These are phyloP conservation scores for Alectoris magna DNA, from an alignment of 2,797 vertebrate species.

Conservation along the genomic window DNA sequence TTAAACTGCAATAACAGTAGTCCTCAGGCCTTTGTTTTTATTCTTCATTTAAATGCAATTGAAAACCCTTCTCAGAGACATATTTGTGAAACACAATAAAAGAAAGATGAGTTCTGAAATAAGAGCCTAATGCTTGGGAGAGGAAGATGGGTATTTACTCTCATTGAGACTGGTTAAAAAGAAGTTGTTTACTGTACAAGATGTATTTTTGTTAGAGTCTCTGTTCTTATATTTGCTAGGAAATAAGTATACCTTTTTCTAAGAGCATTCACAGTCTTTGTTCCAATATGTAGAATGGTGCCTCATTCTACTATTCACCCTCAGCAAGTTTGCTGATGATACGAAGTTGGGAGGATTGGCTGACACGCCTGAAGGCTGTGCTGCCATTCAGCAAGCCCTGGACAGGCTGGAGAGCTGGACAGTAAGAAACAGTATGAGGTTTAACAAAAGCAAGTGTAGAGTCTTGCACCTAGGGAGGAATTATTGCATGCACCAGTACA, in stretches of 20 bases:
- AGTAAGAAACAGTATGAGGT: too few species aligned
- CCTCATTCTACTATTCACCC: too few species aligned
- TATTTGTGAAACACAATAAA: background rate
- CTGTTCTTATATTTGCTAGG: background rate
- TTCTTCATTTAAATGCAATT: background rate
- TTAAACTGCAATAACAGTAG: background rate
- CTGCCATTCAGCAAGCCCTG: too few species aligned
- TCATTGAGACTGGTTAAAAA: background rate
- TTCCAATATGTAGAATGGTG: background rate
- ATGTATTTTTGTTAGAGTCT: background rate
- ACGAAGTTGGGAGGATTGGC: too few species aligned
- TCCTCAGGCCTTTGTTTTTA: background rate
- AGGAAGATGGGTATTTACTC: background rate
- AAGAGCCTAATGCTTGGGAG: background rate
- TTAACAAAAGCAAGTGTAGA: too few species aligned
- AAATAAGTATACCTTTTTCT: background rate
- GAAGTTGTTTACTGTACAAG: background rate
- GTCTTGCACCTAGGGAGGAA: too few species aligned
- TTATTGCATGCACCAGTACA: too few species aligned
- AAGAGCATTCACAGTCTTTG: background rate
- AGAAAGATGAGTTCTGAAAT: background rate
- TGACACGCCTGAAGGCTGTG: too few species aligned
- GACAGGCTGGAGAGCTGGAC: too few species aligned
- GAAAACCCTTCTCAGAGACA: background rate
- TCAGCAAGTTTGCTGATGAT: too few species aligned